Evolutionary conservation across 2,888 invertebrate genomes (phyloP).

Genomic region (Caenorhabditis sp.): DNA sequence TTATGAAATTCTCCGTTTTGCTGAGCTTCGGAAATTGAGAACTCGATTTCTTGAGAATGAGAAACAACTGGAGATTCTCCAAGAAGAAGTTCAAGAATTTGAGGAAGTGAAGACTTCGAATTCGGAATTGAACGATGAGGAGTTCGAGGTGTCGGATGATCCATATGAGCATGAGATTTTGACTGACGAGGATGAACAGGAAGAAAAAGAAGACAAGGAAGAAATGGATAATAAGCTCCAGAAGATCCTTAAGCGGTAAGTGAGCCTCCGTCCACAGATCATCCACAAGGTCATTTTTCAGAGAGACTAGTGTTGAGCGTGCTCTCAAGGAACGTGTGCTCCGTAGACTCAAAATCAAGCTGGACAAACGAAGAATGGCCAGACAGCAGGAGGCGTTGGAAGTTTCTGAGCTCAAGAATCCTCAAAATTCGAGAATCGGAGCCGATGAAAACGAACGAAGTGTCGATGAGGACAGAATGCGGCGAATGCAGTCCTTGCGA

Average conservation of each 20-base stretch:
- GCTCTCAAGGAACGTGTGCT: constrained; percentile 18
- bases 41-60: not conserved
- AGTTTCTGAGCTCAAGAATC: constrained; percentile 2
- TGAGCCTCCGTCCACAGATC: not conserved
- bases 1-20: constrained; percentile 8
- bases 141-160: constrained; percentile 3
- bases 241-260: not conserved
- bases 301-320: constrained; percentile 6
- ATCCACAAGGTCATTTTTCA: not conserved
- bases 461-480: constrained; percentile 14
- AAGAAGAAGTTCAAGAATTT: not conserved
- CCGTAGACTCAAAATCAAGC: constrained; percentile 10
- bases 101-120: not conserved
- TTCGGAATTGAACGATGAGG: not conserved
- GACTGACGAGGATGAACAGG: not conserved
- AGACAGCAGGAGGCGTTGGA: not conserved
- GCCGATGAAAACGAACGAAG: not conserved
- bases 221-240: too few relatives aligned
- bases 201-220: not conserved
- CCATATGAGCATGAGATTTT: not conserved
- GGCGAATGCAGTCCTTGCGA: constrained; percentile 2
- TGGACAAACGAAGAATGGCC: constrained; percentile 9
- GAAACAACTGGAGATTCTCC: not conserved
- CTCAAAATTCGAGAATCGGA: not conserved
- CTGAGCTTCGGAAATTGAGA: not conserved